Conservation (phyloP, 2,797 vertebrate genomes). For the Diglossa cyanea region DNA sequence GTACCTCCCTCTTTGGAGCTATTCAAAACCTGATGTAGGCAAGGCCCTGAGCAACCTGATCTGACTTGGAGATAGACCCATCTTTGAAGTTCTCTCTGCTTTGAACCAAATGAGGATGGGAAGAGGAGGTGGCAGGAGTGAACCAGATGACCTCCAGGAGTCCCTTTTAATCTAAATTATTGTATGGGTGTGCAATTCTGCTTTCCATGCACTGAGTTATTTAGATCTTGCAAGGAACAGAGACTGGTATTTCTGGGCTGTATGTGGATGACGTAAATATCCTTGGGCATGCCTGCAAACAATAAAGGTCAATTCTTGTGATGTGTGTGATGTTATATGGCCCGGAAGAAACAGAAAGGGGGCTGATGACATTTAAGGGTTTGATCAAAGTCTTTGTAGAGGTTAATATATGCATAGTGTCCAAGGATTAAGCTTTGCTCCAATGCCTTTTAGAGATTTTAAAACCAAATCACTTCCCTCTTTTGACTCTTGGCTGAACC, state of each 20-base stretch:
- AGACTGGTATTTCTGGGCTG: background rate
- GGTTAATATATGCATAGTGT: conserved; percentile 23
- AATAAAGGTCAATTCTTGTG: background rate
- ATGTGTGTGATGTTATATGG: conserved; percentile 28
- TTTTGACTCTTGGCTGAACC: background rate
- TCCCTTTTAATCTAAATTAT: background rate
- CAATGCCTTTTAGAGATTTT: background rate
- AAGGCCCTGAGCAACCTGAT: background rate
- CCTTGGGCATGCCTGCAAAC: background rate
- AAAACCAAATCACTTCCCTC: background rate
- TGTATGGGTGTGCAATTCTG: background rate
- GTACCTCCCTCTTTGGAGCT: background rate
- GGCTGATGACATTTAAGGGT: conserved; percentile 34
- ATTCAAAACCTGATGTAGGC: background rate
- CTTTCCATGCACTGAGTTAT: background rate
- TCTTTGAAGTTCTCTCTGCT: background rate
- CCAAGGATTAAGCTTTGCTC: conserved; percentile 24
- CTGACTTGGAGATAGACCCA: background rate
- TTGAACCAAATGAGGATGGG: background rate
- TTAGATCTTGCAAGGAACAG: background rate
- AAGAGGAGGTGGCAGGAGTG: background rate
- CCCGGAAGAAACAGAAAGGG: conserved; percentile 6
- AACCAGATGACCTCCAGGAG: background rate
- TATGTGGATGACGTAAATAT: background rate
- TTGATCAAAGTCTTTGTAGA: conserved; percentile 42